A percentile compares a stretch with the other conserved stretches of the same genome.
These are phyloP conservation scores for Notarius quadriscutis DNA, from an alignment of 2,113 vertebrate species.

Conservation along the genomic window DNA sequence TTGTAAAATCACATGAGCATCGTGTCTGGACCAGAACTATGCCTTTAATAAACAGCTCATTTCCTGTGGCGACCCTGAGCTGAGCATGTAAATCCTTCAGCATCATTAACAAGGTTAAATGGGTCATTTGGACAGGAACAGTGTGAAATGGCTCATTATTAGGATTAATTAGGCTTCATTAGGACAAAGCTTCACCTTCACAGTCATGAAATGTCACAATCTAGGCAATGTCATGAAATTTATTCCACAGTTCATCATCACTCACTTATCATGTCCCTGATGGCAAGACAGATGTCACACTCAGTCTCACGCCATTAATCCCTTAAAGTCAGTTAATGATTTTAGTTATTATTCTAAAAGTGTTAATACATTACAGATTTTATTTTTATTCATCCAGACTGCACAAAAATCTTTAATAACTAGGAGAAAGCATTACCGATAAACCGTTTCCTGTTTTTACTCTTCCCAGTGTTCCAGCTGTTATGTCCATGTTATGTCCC, in stretches of 20 bases:
- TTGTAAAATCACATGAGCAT: neutral
- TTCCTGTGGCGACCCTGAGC: neutral
- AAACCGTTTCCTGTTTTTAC: neutral
- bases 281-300: neutral
- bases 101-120: neutral
- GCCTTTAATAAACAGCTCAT: neutral
- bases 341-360: neutral
- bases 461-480: neutral
- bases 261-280: neutral
- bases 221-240: neutral
- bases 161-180: neutral
- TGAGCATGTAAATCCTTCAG: neutral
- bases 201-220: neutral
- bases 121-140: neutral
- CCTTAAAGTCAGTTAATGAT: neutral
- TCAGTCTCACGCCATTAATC: neutral
- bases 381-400: neutral
- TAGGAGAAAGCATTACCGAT: neutral
- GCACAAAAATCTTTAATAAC: neutral
- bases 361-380: neutral
- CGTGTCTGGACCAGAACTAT: neutral
- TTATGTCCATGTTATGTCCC: neutral
- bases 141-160: neutral
- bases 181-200: neutral
- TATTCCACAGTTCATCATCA: neutral